Evolutionary conservation across 1,140 invertebrate genomes (phyloP), one percentile per base, ranked within the genome.

Genomic region (Drosophila seguyi): DNA sequence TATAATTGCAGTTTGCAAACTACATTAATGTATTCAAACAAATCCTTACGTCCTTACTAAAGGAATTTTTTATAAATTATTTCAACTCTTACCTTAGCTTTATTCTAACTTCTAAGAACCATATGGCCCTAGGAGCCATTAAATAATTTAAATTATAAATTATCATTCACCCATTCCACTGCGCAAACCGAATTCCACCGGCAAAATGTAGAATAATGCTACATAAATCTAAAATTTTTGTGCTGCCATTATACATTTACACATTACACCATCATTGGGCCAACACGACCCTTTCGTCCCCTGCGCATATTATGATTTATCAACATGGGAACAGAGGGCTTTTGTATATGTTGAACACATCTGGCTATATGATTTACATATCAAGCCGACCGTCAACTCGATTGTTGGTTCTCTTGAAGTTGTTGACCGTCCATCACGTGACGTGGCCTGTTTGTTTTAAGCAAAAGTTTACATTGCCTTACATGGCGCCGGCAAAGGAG

Each of bases 381-480:
- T 73, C 68, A 81, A 73, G 57, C 66, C 77, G 68, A 80, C 78
- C 57, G 75, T 78, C 69, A 72, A 50, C 68, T 56, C 31, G 44
- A 42, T 39, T 81, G 65, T 38, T 77, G 50, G 62, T 73, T 31
- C 53, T 77, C 56, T 53, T 71, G 76, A 73, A 81, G 76, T 82
- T 82, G 79, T 83, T 82, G 81, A 85, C 65, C 77, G 81, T 84
- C 81, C 81, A 85, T 84, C 81, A 84, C 67, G 50, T 61, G 81
- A 84, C 50, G 81, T 79, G 39, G 56, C 69, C 62, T 79, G 81
- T 85, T 85, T 84, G 81, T 80, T 84, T 76, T 65, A 85, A 85
- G 83, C 81, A 76, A 84, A 84, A 84, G 52, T 83, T 84, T 80
- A 45, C 73, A 67, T 67, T 61, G 25, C 50, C 36, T 53, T 53